phyloP scores from a whole-genome alignment of 2,888 invertebrate genomes.

The Polietes domitor region DNA sequence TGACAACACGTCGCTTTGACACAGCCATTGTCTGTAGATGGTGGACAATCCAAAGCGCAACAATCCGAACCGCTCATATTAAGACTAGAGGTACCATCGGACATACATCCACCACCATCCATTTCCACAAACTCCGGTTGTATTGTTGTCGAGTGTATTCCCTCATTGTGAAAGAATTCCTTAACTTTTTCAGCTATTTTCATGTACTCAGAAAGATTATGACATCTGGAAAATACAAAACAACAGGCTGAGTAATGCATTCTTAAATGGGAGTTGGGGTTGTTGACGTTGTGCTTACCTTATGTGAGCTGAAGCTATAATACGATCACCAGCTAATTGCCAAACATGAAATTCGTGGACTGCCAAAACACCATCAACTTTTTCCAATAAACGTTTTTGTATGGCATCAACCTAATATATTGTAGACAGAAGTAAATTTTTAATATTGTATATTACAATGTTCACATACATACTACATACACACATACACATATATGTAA shows the following conservation, averaged over 20 bases:
- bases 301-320: slow-evolving; percentile 98
- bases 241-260: not conserved
- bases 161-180: slow-evolving; percentile 98
- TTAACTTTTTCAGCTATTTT: slow-evolving; percentile 97
- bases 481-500: not conserved
- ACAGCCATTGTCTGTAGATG: slow-evolving; percentile 91
- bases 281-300: no score
- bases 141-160: slow-evolving; percentile 99
- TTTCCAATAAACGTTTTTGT: slow-evolving; percentile 91
- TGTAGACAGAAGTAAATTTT: not conserved
- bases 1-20: slow-evolving; percentile 93
- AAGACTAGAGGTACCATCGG: slow-evolving; percentile 80
- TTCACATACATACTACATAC: slow-evolving; percentile 6
- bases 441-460: not conserved
- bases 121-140: slow-evolving; percentile 98
- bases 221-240: slow-evolving; percentile 84
- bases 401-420: slow-evolving; percentile 90
- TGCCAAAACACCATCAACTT: slow-evolving; percentile 96
- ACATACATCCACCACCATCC: slow-evolving; percentile 81
- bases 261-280: no score
- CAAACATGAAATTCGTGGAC: slow-evolving; percentile 99
- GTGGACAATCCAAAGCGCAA: slow-evolving; percentile 94
- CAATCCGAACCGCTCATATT: slow-evolving; percentile 83
- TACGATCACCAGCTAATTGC: slow-evolving; percentile 98
- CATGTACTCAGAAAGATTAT: slow-evolving; percentile 97